Percentiles rank a stretch among this genome's conserved stretches.
Conservation (phyloP, 1,140 invertebrate genomes). For the Heterodera schachtii region DNA sequence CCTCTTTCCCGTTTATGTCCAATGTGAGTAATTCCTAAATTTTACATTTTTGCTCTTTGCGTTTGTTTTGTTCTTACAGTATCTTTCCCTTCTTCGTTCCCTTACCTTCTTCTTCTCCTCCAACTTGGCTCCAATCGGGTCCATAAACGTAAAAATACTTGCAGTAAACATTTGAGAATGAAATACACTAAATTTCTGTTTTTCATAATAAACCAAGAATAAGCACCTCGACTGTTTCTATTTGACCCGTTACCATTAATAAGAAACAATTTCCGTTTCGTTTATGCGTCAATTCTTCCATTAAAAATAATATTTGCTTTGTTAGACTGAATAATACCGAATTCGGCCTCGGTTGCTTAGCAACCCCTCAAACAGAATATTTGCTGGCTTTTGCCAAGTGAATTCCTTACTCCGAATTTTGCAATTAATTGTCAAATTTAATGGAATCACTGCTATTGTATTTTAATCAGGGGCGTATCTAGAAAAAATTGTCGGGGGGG, state of each 20-base stretch:
- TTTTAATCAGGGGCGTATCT: too few relatives aligned
- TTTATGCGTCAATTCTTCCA: background rate
- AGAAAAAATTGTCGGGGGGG: too few relatives aligned
- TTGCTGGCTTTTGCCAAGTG: too few relatives aligned
- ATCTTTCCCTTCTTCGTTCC: slow-evolving; percentile 66
- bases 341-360: too few relatives aligned
- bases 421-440: too few relatives aligned
- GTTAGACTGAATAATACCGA: background rate
- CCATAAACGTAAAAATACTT: slow-evolving; percentile 76
- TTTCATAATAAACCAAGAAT: background rate
- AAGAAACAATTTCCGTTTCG: slow-evolving; percentile 32
- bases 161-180: slow-evolving; percentile 76
- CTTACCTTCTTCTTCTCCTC: slow-evolving; percentile 79
- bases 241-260: slow-evolving; percentile 47
- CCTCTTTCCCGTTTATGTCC: slow-evolving; percentile 11
- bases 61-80: background rate
- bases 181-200: slow-evolving; percentile 70
- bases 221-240: slow-evolving; percentile 47
- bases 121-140: slow-evolving; percentile 74
- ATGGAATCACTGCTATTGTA: too few relatives aligned
- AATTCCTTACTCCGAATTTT: too few relatives aligned
- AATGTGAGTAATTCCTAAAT: slow-evolving; percentile 15
- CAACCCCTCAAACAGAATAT: too few relatives aligned
- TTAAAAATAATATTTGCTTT: background rate
- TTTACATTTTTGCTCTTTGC: too few relatives aligned